Conservation (phyloP, 1,140 invertebrate species). For the Lasaia peninsularis region DNA sequence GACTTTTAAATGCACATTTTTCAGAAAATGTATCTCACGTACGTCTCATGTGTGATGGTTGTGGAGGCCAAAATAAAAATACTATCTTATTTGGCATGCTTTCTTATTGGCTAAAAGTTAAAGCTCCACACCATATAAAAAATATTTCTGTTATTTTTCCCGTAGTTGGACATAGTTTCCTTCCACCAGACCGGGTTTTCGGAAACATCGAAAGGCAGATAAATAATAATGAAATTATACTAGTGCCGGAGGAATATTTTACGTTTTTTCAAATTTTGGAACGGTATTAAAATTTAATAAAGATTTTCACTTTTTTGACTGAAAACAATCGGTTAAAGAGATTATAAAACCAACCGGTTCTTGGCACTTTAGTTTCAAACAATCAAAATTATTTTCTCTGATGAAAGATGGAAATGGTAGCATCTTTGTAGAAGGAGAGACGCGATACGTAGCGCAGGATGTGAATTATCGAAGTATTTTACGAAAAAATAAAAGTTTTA, state of each 20-base stretch:
- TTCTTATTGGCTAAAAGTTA: conserved; percentile 15
- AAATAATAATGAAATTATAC: conserved; percentile 8
- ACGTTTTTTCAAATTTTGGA: background rate
- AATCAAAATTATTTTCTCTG: too few relatives aligned
- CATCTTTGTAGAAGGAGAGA: too few relatives aligned
- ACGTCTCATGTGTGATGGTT: conserved; percentile 15
- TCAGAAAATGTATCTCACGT: conserved; percentile 13
- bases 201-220: conserved; percentile 21
- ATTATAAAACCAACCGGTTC: background rate
- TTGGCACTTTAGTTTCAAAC: too few relatives aligned
- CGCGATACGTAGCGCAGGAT: too few relatives aligned
- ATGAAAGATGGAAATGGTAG: too few relatives aligned
- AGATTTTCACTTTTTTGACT: background rate
- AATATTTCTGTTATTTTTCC: conserved; percentile 20
- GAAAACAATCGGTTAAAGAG: background rate
- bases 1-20: conserved; percentile 14
- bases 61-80: conserved; percentile 25
- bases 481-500: too few relatives aligned
- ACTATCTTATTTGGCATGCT: conserved; percentile 20
- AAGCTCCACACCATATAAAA: conserved; percentile 21
- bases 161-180: conserved; percentile 19
- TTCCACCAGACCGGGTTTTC: conserved; percentile 22
- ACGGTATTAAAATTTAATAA: conserved; percentile 1
- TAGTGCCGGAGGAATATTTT: background rate
- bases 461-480: too few relatives aligned